Conservation (phyloP, 2,113 vertebrate species). For the Oenanthe melanoleuca region DNA sequence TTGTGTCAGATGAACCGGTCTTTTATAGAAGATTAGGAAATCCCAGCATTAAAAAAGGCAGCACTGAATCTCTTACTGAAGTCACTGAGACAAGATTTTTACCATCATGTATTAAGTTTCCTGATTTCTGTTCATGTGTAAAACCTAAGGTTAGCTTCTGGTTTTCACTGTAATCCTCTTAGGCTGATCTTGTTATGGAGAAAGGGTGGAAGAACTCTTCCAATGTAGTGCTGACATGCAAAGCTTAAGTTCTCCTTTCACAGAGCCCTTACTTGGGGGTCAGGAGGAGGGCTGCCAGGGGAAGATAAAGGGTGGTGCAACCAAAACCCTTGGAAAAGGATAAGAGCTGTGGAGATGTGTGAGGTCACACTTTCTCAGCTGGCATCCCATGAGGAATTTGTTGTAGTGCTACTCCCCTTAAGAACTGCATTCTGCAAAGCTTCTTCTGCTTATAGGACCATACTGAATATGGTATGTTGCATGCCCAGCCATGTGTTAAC, state of each 20-base stretch:
- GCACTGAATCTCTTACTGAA: background rate
- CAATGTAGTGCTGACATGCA: background rate
- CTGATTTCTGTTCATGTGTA: background rate
- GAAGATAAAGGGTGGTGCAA: background rate
- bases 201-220: conserved; percentile 6
- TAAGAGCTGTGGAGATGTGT: background rate
- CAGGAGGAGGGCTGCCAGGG: background rate
- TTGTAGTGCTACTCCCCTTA: background rate
- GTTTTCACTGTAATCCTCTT: conserved; percentile 44
- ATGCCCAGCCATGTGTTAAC: background rate
- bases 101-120: background rate
- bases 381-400: background rate
- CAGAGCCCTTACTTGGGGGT: background rate
- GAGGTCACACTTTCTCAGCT: background rate
- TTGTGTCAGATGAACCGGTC: background rate
- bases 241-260: background rate
- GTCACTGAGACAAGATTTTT: background rate
- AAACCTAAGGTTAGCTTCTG: conserved; percentile 17
- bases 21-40: background rate
- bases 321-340: background rate
- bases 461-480: background rate
- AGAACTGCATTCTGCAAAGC: background rate
- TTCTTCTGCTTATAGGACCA: background rate
- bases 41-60: background rate
- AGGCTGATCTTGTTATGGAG: conserved; percentile 16